Evolutionary conservation across 53 echinoderm and acorn worm species (phyloP).

Genomic region (Luidia sarsii): DNA sequence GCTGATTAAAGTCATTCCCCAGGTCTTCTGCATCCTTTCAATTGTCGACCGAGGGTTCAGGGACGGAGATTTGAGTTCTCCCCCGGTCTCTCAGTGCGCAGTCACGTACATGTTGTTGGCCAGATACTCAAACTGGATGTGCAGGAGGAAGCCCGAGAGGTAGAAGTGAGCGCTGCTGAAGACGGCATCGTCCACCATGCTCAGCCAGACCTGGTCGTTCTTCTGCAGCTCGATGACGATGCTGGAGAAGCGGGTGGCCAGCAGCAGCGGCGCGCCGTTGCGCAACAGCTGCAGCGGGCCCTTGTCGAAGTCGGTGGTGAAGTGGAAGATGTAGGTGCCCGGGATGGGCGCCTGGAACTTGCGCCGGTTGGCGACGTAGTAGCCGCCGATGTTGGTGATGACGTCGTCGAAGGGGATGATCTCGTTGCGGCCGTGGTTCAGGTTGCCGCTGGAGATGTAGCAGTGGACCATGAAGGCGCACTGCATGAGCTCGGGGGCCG

Average conservation of each 20-base stretch:
- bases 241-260: slow-evolving; percentile 32
- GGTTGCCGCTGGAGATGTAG: slow-evolving; percentile 37
- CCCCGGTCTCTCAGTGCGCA: slow-evolving; percentile 14
- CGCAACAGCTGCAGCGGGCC: slow-evolving; percentile 23
- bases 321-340: slow-evolving; percentile 44
- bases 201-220: slow-evolving; percentile 39
- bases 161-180: slow-evolving; percentile 30
- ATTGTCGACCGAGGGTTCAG: too few relatives aligned
- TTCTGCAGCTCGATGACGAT: slow-evolving; percentile 40
- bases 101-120: slow-evolving; percentile 44
- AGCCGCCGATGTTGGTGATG: slow-evolving; percentile 49
- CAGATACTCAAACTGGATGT: slow-evolving; percentile 52
- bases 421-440: slow-evolving; percentile 15
- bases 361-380: not conserved
- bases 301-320: slow-evolving; percentile 54
- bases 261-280: slow-evolving; percentile 6
- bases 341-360: slow-evolving; percentile 39
- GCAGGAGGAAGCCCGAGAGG: slow-evolving; percentile 30
- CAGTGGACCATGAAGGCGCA: slow-evolving; percentile 49
- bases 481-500: slow-evolving; percentile 48
- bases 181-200: slow-evolving; percentile 20
- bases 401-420: slow-evolving; percentile 36
- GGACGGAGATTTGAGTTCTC: too few relatives aligned
- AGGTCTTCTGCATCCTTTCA: too few relatives aligned
- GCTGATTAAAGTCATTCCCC: too few relatives aligned